Evolutionary conservation across 2,888 invertebrate genomes (phyloP).

Genomic region (Spodoptera littoralis): DNA sequence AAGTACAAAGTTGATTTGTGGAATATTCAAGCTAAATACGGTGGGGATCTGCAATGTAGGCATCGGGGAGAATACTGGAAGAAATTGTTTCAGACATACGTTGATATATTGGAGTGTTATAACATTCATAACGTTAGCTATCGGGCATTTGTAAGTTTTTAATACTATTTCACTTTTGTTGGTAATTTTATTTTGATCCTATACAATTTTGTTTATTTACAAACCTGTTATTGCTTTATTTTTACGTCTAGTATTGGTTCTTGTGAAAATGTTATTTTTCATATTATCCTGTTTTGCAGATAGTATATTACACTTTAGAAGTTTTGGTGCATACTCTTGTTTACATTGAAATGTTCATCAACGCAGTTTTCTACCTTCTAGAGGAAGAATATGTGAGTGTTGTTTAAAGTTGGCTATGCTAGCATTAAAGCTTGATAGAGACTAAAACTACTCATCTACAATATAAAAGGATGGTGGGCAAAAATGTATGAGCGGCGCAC

Average conservation of each 20-base stretch:
- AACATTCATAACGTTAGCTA: slow-evolving; percentile 13
- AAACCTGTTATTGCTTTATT: no score
- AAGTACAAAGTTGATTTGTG: slow-evolving; percentile 13
- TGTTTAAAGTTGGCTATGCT: no score
- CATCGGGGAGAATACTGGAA: not conserved
- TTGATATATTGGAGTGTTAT: slow-evolving; percentile 33
- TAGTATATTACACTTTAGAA: slow-evolving; percentile 6
- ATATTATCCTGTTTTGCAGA: slow-evolving; percentile 7
- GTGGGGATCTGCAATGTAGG: not conserved
- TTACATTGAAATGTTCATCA: slow-evolving; percentile 1
- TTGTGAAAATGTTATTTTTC: no score
- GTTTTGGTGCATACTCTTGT: slow-evolving; percentile 5
- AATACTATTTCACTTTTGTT: not conserved
- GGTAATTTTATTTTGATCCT: not conserved
- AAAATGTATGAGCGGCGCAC: no score
- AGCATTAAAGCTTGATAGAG: no score
- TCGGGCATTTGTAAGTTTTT: slow-evolving; percentile 21
- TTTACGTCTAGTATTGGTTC: no score
- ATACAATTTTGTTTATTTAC: no score
- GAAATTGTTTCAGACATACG: slow-evolving; percentile 20
- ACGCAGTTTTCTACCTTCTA: not conserved
- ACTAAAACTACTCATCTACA: no score
- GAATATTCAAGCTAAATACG: not conserved
- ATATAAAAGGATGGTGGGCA: no score
- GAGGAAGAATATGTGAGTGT: not conserved